Percentiles rank a stretch among this genome's conserved stretches.
These are phyloP conservation scores for Coleophora deauratella DNA, from an alignment of 2,888 invertebrate species.

Conservation along the genomic window DNA sequence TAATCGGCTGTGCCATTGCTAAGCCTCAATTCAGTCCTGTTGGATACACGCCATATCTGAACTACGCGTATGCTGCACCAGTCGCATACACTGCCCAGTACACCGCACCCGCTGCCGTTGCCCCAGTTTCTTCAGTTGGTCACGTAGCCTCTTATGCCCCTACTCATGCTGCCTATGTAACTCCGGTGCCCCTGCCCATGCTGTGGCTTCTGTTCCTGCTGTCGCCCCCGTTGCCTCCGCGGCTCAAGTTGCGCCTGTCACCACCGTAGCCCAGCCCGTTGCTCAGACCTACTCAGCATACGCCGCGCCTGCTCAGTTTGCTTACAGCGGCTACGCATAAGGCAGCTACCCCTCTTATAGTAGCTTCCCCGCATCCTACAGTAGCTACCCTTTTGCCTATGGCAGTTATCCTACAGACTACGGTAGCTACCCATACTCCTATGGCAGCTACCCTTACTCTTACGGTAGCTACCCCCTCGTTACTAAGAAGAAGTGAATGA, in stretches of 20 bases:
- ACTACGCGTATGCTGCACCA: constrained; percentile 12
- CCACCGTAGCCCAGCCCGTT: constrained; percentile 1
- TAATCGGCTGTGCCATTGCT: constrained; percentile 14
- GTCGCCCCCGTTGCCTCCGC: constrained; percentile 2
- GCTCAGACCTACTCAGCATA: neutral
- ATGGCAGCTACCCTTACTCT: neutral
- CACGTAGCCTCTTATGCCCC: neutral
- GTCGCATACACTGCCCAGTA: neutral
- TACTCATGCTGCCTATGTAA: neutral
- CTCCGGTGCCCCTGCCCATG: neutral
- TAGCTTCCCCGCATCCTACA: too few relatives aligned
- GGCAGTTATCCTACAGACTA: too few relatives aligned
- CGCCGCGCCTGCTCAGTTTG: constrained; percentile 1
- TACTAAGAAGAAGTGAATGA: too few relatives aligned
- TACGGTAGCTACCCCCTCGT: neutral
- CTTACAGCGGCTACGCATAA: constrained; percentile 5
- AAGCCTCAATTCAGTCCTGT: constrained; percentile 11
- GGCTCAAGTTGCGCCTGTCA: constrained; percentile 3
- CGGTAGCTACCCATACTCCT: too few relatives aligned
- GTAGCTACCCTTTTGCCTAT: too few relatives aligned
- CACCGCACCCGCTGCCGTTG: neutral
- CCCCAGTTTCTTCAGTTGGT: neutral
- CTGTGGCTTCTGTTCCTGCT: constrained; percentile 17
- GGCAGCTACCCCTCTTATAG: constrained; percentile 3
- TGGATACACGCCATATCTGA: constrained; percentile 1